Evolutionary conservation across 2,797 vertebrate species (phyloP).

Genomic region (Urocyon cinereoargenteus): DNA sequence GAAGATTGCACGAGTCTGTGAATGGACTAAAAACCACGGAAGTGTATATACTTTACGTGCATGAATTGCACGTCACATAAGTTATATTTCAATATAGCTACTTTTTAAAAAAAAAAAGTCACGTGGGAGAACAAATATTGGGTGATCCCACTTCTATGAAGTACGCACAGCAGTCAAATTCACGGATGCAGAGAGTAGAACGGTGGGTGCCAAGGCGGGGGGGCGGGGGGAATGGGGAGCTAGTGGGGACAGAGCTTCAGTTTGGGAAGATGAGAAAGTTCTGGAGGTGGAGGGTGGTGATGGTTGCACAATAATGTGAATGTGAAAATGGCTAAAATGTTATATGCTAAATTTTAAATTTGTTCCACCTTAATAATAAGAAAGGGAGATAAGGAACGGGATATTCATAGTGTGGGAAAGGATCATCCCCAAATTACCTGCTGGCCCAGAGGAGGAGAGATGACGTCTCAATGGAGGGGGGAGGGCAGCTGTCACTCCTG

Average conservation of each 20-base stretch:
- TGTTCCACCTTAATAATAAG: neutral
- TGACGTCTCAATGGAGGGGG: rapidly evolving
- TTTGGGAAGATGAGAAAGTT: neutral
- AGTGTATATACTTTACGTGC: neutral
- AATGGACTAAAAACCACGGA: rapidly evolving
- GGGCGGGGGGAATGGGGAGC: neutral
- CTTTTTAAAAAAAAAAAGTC: neutral
- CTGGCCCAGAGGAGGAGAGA: neutral
- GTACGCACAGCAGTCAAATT: neutral
- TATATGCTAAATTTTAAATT: neutral
- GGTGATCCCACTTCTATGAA: neutral
- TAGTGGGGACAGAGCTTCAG: too few relatives aligned
- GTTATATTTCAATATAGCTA: neutral
- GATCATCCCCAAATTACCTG: too few relatives aligned
- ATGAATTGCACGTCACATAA: neutral
- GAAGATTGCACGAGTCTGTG: neutral
- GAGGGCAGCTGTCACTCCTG: too few relatives aligned
- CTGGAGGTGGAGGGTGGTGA: neutral
- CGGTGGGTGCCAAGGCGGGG: neutral
- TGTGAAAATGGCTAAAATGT: neutral
- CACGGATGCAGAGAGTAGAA: neutral
- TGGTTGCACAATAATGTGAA: neutral
- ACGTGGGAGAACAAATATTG: neutral
- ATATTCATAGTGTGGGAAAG: neutral
- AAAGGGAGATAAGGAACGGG: too few relatives aligned